Percentiles rank a stretch among this genome's conserved stretches.
phyloP scores from a whole-genome alignment of 2,888 invertebrate species.

The Chrysolina oricalcia region DNA sequence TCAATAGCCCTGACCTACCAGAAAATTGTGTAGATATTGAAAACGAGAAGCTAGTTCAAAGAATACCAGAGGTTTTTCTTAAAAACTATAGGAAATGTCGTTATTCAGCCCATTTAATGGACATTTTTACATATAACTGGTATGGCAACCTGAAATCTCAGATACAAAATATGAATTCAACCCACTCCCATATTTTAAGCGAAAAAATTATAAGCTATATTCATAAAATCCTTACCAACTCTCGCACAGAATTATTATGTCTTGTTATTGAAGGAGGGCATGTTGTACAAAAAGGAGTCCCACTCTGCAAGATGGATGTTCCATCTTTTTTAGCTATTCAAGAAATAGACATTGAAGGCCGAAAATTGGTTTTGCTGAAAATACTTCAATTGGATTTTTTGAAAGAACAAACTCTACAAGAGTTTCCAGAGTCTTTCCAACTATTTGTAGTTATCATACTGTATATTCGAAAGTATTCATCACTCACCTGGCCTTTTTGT shows the following conservation, averaged over 20 bases:
- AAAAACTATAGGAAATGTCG: not conserved
- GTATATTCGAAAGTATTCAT: not conserved
- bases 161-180: not conserved
- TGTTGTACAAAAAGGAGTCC: not conserved
- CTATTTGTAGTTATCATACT: not conserved
- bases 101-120: not conserved
- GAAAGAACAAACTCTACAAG: not conserved
- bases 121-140: not conserved
- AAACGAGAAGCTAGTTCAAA: not conserved
- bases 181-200: not conserved
- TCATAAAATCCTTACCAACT: not conserved
- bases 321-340: not conserved
- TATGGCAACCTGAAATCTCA: not conserved
- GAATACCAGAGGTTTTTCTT: not conserved
- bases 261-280: not conserved
- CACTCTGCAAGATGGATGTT: not conserved
- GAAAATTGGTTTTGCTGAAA: not conserved
- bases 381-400: not conserved
- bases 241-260: not conserved
- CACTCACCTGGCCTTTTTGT: not conserved
- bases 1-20: not conserved
- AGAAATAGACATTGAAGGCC: not conserved
- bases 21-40: conserved; percentile 39
- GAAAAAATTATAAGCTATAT: not conserved
- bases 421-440: not conserved